Conservation (phyloP, 1,140 invertebrate genomes). For the Arctopsyche grandis region DNA sequence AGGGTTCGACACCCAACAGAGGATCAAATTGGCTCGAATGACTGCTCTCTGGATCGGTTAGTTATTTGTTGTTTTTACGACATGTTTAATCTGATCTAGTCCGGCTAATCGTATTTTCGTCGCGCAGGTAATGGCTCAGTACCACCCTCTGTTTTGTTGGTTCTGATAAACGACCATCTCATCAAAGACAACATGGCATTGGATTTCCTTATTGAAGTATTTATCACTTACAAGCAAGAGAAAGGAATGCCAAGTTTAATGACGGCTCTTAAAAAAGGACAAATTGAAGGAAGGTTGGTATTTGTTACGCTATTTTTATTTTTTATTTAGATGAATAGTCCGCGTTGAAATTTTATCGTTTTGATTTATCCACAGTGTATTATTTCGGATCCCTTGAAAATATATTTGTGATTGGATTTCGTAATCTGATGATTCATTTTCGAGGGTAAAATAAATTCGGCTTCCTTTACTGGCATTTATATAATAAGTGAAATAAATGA, state of each 20-base stretch:
- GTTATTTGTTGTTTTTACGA: not conserved
- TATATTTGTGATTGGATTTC: not conserved
- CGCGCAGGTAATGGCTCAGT: conserved; percentile 82
- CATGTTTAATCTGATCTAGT: conserved; percentile 53
- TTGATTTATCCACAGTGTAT: no score
- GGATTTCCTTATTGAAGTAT: conserved; percentile 92
- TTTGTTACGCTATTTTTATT: conserved; percentile 14
- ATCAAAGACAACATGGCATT: conserved; percentile 94
- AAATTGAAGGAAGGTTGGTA: conserved; percentile 80
- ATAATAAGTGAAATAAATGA: conserved; percentile 38
- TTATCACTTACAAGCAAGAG: conserved; percentile 90
- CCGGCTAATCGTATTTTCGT: conserved; percentile 35
- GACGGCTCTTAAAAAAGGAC: conserved; percentile 87
- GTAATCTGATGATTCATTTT: not conserved
- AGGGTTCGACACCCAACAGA: conserved; percentile 88
- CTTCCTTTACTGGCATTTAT: conserved; percentile 46
- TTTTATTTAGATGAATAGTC: conserved; percentile 18
- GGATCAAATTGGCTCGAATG: conserved; percentile 92
- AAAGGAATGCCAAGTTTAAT: conserved; percentile 88
- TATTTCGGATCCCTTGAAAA: not conserved
- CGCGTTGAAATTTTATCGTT: no score
- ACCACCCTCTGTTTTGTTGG: conserved; percentile 83
- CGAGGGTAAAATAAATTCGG: not conserved
- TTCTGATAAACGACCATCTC: conserved; percentile 90
- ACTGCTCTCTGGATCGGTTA: conserved; percentile 88